Percentiles rank a stretch among this genome's conserved stretches.
Evolutionary conservation across 2,113 vertebrate genomes (phyloP).

Genomic region (Poeciliopsis turrubarensis): DNA sequence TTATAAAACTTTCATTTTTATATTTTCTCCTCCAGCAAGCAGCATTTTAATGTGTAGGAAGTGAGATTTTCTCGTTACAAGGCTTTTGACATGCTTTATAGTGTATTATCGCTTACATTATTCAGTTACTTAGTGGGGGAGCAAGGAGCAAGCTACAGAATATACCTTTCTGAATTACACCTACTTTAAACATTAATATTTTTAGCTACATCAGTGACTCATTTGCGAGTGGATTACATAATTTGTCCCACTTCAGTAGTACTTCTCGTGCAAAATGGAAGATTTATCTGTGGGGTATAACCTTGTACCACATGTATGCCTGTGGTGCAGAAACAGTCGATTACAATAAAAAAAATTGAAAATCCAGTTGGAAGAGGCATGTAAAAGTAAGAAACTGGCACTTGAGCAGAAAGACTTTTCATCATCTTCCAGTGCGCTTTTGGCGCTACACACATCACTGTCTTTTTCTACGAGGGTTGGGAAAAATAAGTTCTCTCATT

Average conservation of each 20-base stretch:
- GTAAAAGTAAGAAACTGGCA: too few relatives aligned
- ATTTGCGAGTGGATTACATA: slow-evolving; percentile 14
- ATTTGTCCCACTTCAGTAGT: not conserved
- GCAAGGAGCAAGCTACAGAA: not conserved
- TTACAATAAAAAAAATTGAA: not conserved
- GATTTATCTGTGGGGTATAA: slow-evolving; percentile 37
- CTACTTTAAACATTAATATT: slow-evolving; percentile 39
- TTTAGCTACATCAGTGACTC: slow-evolving; percentile 7
- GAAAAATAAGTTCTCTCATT: slow-evolving; percentile 8
- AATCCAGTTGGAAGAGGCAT: too few relatives aligned
- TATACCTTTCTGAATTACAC: slow-evolving; percentile 26
- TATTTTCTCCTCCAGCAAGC: not conserved
- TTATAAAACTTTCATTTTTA: not conserved
- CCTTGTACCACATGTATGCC: slow-evolving; percentile 14
- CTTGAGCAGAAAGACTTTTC: too few relatives aligned
- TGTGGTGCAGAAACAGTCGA: not conserved
- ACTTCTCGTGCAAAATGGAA: slow-evolving; percentile 29
- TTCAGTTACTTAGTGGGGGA: slow-evolving; percentile 4
- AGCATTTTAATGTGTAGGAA: not conserved
- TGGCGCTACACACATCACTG: too few relatives aligned
- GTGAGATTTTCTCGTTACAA: not conserved
- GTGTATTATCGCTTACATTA: not conserved
- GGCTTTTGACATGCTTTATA: not conserved
- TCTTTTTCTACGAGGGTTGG: too few relatives aligned
- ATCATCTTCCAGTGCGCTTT: too few relatives aligned